Evolutionary conservation across 2,888 invertebrate species (phyloP).

Genomic region (Philopedon plagiatum): DNA sequence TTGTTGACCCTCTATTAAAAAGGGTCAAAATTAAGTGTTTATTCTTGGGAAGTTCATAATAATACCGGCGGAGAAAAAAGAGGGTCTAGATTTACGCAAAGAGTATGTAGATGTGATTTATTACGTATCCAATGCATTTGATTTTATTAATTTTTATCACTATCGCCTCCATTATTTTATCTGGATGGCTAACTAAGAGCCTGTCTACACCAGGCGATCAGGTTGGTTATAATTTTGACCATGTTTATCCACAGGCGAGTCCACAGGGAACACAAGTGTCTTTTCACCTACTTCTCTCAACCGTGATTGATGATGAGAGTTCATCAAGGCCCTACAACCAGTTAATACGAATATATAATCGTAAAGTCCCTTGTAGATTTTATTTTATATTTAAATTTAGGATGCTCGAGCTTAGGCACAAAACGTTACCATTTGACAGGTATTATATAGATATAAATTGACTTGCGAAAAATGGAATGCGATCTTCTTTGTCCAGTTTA

Average conservation of each 20-base stretch:
- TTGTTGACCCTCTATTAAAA: slow-evolving; percentile 61
- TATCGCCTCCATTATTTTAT: no score
- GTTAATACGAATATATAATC: slow-evolving; percentile 41
- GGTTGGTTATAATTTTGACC: background rate
- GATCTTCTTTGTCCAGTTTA: slow-evolving; percentile 12
- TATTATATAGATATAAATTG: slow-evolving; percentile 37
- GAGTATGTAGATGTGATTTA: no score
- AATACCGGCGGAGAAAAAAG: background rate
- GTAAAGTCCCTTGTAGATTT: slow-evolving; percentile 40
- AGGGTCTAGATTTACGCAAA: background rate
- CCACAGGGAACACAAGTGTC: background rate
- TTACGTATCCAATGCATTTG: no score
- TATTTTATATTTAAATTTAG: slow-evolving; percentile 47
- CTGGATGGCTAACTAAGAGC: no score
- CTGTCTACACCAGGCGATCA: no score
- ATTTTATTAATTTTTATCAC: no score
- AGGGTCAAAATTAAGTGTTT: slow-evolving; percentile 63
- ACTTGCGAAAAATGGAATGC: slow-evolving; percentile 33
- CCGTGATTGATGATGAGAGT: slow-evolving; percentile 45
- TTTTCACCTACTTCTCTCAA: slow-evolving; percentile 39
- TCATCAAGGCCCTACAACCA: slow-evolving; percentile 37
- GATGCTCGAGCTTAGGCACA: slow-evolving; percentile 25
- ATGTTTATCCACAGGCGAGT: background rate
- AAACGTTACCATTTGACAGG: slow-evolving; percentile 33
- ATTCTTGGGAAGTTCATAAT: slow-evolving; percentile 47